These are phyloP conservation scores for Phortica variegata DNA, from an alignment of 1,140 invertebrate species.

Conservation along the genomic window DNA sequence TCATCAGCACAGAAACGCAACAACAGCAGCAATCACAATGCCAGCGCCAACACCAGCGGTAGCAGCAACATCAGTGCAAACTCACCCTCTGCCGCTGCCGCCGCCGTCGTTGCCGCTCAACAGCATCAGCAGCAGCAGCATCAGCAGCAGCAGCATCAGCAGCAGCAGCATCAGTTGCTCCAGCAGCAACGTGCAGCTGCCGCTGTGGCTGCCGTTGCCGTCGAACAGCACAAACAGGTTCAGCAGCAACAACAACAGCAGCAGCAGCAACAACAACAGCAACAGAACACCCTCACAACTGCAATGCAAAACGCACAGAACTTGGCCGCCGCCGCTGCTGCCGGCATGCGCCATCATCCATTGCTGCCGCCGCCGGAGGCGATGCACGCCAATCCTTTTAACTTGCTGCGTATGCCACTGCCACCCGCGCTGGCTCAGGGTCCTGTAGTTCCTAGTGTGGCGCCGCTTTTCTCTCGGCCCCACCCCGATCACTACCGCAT, in stretches of 20 bases:
- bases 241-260: slow-evolving; percentile 48
- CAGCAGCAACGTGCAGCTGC: slow-evolving; percentile 40
- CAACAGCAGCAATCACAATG: slow-evolving; percentile 12
- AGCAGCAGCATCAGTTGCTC: slow-evolving; percentile 33
- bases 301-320: slow-evolving; percentile 61
- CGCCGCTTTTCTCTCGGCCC: slow-evolving; percentile 70
- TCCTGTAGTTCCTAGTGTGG: slow-evolving; percentile 64
- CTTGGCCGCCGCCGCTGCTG: slow-evolving; percentile 63
- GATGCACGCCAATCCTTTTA: slow-evolving; percentile 68
- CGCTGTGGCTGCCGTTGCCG: slow-evolving; percentile 27
- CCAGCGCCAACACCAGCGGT: slow-evolving; percentile 6
- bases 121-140: slow-evolving; percentile 36
- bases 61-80: slow-evolving; percentile 4
- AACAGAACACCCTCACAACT: slow-evolving; percentile 61
- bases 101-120: slow-evolving; percentile 24
- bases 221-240: slow-evolving; percentile 24
- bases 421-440: slow-evolving; percentile 63
- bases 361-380: slow-evolving; percentile 67
- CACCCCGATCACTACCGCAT: slow-evolving; percentile 74
- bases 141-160: slow-evolving; percentile 38
- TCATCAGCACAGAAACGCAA: slow-evolving; percentile 2
- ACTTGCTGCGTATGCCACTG: slow-evolving; percentile 67
- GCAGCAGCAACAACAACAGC: slow-evolving; percentile 57
- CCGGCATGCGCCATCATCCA: slow-evolving; percentile 64
- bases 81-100: slow-evolving; percentile 3